Base-by-base conservation (phyloP, 2,797 vertebrate species). In the Platyrinchus mystaceus region DNA sequence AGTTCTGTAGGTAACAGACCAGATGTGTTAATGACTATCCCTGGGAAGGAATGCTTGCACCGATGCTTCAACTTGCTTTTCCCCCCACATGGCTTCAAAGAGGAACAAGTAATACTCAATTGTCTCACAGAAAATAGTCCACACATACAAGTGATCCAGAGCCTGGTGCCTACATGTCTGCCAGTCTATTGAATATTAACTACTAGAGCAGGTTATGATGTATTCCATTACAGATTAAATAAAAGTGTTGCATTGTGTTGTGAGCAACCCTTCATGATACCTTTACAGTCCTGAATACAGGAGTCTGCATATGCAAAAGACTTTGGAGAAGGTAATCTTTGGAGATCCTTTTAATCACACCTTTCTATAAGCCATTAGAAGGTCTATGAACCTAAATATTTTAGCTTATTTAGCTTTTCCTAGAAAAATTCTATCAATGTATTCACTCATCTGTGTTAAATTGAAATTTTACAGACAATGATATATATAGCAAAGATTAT, bases 161-260 rank as follows among this genome's bases (percentile, higher is more conserved):
- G 12, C 16, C 41, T 34, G 9, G 6, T 41, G 43, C 21, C 60
- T 49, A 7, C 0, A 1, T 27, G 19, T 47, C 69, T 2, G 0
- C 16, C 39, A 32, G 5, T n/a, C n/a, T n/a, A 12, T 7, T 21
- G 21, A 84, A 14, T 47, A 50, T 27, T 66, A n/a, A 46, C 26
- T 76, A 14, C 32, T 47, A 23, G 7, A 84, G 8, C 8, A 53
- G 27, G 30, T 41, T 36, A 36, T 28, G 12, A 9, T 28, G 32
- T 20, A 11, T 67, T 73, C 41, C 69, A 12, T 55, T 39, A 16
- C 1, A 0, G 20, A 20, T 47, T 75, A 73, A 80, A 70, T 49
- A 3, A 47, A 52, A 74, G 4, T 26, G 6, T n/a, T 44, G n/a
- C 19, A 32, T 15, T 0, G 3, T 10, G 12, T 14, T 64, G 36